Percentiles rank a stretch among this genome's conserved stretches.
Conservation (phyloP, 1,140 invertebrate species). For the Archivesica marissinica region DNA sequence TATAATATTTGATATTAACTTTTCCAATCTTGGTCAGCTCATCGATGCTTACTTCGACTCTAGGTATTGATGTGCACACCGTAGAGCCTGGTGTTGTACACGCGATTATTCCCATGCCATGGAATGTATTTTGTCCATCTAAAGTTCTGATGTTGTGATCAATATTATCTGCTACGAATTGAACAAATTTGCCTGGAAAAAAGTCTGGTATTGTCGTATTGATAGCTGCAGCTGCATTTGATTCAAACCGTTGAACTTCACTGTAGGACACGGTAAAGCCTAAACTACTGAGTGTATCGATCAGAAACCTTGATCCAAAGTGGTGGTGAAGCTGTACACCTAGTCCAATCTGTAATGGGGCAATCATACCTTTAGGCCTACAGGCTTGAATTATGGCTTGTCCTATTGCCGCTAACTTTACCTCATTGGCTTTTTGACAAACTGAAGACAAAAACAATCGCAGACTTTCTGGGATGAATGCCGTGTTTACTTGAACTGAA, state of each 20-base stretch:
- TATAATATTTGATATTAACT: slow-evolving; percentile 60
- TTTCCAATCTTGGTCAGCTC: slow-evolving; percentile 40
- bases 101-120: slow-evolving; percentile 68
- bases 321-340: slow-evolving; percentile 69
- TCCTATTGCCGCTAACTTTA: slow-evolving; percentile 58
- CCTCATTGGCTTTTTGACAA: slow-evolving; percentile 33
- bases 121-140: slow-evolving; percentile 64
- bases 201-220: slow-evolving; percentile 26
- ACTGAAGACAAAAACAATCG: not conserved
- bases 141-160: slow-evolving; percentile 66
- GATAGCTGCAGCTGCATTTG: slow-evolving; percentile 45
- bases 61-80: slow-evolving; percentile 30
- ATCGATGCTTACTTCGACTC: slow-evolving; percentile 21
- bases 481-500: not conserved
- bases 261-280: slow-evolving; percentile 68
- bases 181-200: not conserved
- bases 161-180: slow-evolving; percentile 66
- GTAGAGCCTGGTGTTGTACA: slow-evolving; percentile 62
- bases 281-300: slow-evolving; percentile 63
- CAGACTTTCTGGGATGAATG: slow-evolving; percentile 34
- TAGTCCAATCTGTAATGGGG: slow-evolving; percentile 68
- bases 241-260: slow-evolving; percentile 63
- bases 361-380: slow-evolving; percentile 59
- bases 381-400: slow-evolving; percentile 66
- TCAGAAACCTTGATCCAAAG: slow-evolving; percentile 65